Base-by-base conservation (phyloP, 2,797 vertebrate genomes). In the Anguilla megastoma region DNA sequence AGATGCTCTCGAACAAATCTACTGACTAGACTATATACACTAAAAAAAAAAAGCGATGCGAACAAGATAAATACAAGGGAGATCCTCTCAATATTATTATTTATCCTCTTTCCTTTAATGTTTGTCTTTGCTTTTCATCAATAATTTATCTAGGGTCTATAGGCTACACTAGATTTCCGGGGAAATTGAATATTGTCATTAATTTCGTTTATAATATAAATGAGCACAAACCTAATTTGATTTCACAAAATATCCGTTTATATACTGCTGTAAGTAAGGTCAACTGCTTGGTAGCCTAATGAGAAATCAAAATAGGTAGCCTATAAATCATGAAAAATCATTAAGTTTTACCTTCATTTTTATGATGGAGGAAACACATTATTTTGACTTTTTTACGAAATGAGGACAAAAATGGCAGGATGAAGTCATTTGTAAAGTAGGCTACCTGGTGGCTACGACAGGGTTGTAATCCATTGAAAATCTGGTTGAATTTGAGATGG, bases 21-120 rank as follows among this genome's bases (percentile, higher is more conserved):
- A 87, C 91, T 93, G 90, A 91, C 83, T 92, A 94, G 90, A 91
- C 83, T 92, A 94, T 93, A 92, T 93, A 94, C 91, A 92, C 63
- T 24, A 2, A 27, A 90, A 74, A 2, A 27, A 90, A 74, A 89
- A 89, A 89, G 86, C 63, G 7, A 88, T 89, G 63, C 74, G 5
- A 66, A 91, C 92, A 92, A 92, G 89, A 89, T 90, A 92, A 93
- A 92, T 93, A 93, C 93, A 93, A 84, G 48, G 74, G 7, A 87
- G 90, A 90, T 88, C 88, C 90, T 87, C 82, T 66, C 24, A 21
- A 30, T 41, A 30, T 41, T 88, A 33, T 30, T 27, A 30, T 60
- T 33, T 5, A 54, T 21, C 48, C n/a, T 12, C 30, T 79, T 79
- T 79, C 16, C 74, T 12, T 27, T 27, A 33, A 36, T 36, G 30